Percentiles rank a stretch among this genome's conserved stretches.
phyloP scores from a whole-genome alignment of 2,113 vertebrate species.

The Leptocoma aspasia region DNA sequence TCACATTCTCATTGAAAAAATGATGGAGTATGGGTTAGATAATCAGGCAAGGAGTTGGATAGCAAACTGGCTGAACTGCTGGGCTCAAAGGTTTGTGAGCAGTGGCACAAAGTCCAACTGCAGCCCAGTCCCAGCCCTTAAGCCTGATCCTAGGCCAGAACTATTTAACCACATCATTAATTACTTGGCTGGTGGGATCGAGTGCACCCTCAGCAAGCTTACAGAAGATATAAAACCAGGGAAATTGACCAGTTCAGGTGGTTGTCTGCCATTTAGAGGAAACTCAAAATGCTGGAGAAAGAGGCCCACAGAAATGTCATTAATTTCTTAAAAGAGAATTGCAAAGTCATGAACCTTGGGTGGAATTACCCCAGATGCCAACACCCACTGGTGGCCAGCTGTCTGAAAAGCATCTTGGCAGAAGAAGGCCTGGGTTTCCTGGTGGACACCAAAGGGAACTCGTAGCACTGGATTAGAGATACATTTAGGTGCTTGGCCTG shows the following conservation, averaged over 20 bases:
- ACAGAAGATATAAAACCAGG: background rate
- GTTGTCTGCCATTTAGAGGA: background rate
- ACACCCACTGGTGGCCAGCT: background rate
- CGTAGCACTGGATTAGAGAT: background rate
- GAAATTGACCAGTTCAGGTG: background rate
- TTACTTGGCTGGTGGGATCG: no score
- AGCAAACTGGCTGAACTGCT: background rate
- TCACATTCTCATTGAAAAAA: background rate
- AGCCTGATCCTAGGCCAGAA: background rate
- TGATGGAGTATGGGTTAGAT: background rate
- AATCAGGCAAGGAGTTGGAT: background rate
- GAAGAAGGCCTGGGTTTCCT: background rate
- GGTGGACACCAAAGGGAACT: background rate
- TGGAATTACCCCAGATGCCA: background rate
- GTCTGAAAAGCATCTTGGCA: background rate
- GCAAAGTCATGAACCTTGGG: background rate
- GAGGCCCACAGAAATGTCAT: fast-evolving
- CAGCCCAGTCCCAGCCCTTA: background rate
- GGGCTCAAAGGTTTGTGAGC: background rate
- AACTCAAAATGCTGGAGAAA: background rate
- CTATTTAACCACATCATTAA: fast-evolving
- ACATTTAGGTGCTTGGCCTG: fast-evolving
- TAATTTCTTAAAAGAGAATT: background rate
- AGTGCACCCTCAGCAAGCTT: background rate
- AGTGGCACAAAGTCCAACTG: fast-evolving